A percentile compares a stretch with the other conserved stretches of the same genome.
phyloP scores from a whole-genome alignment of 2,797 vertebrate genomes.

The Lutjanus campechanus region DNA sequence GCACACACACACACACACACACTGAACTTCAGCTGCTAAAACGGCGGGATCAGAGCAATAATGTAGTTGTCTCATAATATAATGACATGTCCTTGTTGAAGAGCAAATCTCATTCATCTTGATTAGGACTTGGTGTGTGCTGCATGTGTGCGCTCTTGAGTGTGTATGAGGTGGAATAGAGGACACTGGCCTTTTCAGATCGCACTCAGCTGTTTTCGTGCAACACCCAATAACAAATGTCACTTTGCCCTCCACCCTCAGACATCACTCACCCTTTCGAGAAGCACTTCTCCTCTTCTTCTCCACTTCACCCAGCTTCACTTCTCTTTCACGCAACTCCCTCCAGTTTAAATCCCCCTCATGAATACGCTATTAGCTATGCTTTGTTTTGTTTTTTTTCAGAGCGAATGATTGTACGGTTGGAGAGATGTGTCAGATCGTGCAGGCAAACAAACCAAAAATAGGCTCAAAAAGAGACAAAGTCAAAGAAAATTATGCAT shows the following conservation, averaged over 20 bases:
- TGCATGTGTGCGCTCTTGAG: constrained; percentile 6
- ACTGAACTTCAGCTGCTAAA: constrained; percentile 26
- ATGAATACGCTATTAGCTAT: constrained; percentile 29
- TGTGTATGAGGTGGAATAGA: constrained; percentile 50
- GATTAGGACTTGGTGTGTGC: constrained; percentile 47
- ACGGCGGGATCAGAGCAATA: constrained; percentile 46
- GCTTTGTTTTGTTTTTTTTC: constrained; percentile 18
- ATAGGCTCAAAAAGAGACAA: constrained; percentile 39
- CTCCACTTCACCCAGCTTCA: constrained; percentile 20
- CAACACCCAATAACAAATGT: constrained; percentile 51
- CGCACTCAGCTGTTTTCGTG: constrained; percentile 42
- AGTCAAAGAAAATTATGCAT: constrained; percentile 47
- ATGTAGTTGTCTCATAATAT: constrained; percentile 63
- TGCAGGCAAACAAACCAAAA: constrained; percentile 50
- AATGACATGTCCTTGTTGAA: constrained; percentile 54
- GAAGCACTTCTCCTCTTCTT: constrained; percentile 15
- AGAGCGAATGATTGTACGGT: constrained; percentile 15
- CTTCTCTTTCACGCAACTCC: constrained; percentile 15
- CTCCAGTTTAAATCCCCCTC: constrained; percentile 8
- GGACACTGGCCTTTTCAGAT: constrained; percentile 59
- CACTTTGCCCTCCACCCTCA: constrained; percentile 44
- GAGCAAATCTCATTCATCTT: constrained; percentile 67
- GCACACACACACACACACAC: neutral
- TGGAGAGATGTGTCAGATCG: constrained; percentile 44
- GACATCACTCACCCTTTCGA: constrained; percentile 38